phyloP scores from a whole-genome alignment of 2,888 invertebrate species.

The Belgica antarctica region DNA sequence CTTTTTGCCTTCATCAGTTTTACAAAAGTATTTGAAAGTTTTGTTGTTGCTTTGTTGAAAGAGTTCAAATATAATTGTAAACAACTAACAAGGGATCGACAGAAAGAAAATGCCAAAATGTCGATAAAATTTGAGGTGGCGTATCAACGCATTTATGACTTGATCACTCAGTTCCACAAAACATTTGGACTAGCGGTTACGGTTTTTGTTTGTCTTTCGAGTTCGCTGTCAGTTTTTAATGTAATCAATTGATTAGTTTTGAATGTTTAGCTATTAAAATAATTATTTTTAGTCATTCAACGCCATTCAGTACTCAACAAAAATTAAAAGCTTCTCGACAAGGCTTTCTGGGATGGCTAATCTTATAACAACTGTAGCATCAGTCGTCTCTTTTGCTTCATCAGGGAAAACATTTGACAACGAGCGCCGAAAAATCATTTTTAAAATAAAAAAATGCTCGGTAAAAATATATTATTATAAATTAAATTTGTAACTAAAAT shows the following conservation, averaged over 20 bases:
- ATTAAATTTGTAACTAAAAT: not conserved
- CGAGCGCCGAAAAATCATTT: not conserved
- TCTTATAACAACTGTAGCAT: not conserved
- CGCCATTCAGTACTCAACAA: not conserved
- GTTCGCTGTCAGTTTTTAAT: not conserved
- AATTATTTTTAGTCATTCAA: not conserved
- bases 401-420: not conserved
- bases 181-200: not conserved
- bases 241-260: not conserved
- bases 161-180: not conserved
- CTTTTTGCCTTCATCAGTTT: not conserved
- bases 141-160: not conserved
- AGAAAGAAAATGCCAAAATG: too few species aligned
- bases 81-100: too few species aligned
- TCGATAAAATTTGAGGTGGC: not conserved
- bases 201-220: not conserved
- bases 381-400: not conserved
- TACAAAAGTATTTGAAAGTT: not conserved
- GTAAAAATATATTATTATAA: not conserved
- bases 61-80: not conserved
- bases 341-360: not conserved
- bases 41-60: not conserved
- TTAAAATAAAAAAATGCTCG: not conserved
- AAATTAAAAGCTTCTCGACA: not conserved
- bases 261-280: not conserved